Conservation (phyloP, 2,888 invertebrate species). For the Orthosia gracilis region DNA sequence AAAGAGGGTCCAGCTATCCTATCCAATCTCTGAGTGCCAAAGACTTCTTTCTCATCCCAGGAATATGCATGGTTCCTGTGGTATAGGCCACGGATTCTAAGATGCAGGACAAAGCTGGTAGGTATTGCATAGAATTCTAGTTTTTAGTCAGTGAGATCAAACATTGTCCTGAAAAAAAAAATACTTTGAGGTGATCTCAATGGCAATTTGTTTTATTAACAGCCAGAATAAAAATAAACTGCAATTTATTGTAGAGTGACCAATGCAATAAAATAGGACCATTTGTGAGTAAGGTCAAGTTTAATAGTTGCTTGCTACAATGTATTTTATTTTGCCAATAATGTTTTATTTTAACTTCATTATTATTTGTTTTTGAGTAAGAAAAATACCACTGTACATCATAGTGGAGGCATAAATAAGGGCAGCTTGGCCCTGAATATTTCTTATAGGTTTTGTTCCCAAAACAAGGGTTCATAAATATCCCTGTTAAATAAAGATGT, state of each 20-base stretch:
- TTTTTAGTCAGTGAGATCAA: too few relatives aligned
- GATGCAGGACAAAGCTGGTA: too few relatives aligned
- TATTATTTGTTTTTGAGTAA: not conserved
- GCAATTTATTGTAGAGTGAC: slow-evolving; percentile 30
- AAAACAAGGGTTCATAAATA: not conserved
- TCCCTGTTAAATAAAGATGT: not conserved
- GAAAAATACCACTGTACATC: not conserved
- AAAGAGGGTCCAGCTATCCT: not conserved
- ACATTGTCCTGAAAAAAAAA: not conserved
- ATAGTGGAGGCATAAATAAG: not conserved
- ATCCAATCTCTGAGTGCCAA: not conserved
- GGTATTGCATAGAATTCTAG: too few relatives aligned
- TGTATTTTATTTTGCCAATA: not conserved
- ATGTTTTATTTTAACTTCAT: slow-evolving; percentile 5
- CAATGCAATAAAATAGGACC: slow-evolving; percentile 10
- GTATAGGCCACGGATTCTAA: not conserved
- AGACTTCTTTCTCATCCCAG: not conserved
- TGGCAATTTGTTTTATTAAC: not conserved
- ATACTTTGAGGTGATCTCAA: not conserved
- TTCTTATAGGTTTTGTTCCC: not conserved
- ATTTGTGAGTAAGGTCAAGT: slow-evolving; percentile 23
- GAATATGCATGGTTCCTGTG: not conserved
- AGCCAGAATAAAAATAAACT: slow-evolving; percentile 22
- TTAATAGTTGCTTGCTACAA: slow-evolving; percentile 17
- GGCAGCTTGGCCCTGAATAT: not conserved